These are phyloP conservation scores for Atta cephalotes DNA, from an alignment of 1,140 invertebrate species.

Conservation along the genomic window DNA sequence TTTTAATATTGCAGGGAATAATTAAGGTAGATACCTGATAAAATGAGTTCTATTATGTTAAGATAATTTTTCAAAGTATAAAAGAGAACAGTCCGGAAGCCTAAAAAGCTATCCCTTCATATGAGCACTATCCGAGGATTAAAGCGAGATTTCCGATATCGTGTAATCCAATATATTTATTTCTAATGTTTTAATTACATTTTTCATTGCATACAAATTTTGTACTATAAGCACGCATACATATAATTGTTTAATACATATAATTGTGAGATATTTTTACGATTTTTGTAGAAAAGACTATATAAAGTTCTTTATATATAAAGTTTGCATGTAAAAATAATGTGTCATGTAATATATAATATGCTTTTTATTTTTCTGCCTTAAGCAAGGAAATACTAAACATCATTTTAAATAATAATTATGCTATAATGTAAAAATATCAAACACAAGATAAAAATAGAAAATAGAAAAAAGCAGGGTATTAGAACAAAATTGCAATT, in stretches of 20 bases:
- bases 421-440: background rate
- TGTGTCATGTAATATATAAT: background rate
- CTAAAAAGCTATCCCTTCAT: conserved; percentile 19
- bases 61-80: conserved; percentile 45
- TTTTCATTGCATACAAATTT: conserved; percentile 14
- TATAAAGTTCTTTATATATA: background rate
- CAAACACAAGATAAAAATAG: background rate
- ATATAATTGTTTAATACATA: background rate
- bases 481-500: conserved; percentile 16
- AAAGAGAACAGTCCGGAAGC: background rate
- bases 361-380: background rate
- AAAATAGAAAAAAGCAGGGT: background rate
- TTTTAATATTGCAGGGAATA: background rate
- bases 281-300: background rate
- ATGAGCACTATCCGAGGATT: conserved; percentile 1
- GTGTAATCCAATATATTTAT: conserved; percentile 30
- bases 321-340: background rate
- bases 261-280: background rate
- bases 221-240: no score
- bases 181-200: conserved; percentile 22
- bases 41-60: conserved; percentile 32
- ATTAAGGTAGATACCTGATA: background rate
- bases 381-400: background rate
- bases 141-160: conserved; percentile 30
- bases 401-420: background rate